Evolutionary conservation across 2,113 vertebrate genomes (phyloP).

Genomic region (Rafetus swinhoei): DNA sequence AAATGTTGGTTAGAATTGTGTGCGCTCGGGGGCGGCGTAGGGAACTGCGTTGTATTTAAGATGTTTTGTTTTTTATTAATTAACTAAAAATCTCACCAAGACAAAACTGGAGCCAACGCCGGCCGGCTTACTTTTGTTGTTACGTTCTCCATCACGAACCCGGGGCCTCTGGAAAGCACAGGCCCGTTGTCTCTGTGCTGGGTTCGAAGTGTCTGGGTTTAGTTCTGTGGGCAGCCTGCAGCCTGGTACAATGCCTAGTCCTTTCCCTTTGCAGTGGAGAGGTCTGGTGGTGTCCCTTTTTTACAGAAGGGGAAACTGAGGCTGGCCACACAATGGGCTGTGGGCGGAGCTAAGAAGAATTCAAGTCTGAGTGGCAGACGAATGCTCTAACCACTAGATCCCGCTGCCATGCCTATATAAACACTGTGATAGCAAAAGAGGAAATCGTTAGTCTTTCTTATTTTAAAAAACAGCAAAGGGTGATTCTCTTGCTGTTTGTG

Average conservation of each 20-base stretch:
- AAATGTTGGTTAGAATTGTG: background rate
- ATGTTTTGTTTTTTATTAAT: background rate
- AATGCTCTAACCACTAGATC: background rate
- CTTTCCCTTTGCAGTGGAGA: background rate
- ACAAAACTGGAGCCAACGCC: background rate
- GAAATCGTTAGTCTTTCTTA: background rate
- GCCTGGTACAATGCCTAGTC: background rate
- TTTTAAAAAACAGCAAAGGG: background rate
- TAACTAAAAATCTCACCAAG: background rate
- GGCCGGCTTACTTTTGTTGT: background rate
- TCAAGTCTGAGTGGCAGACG: background rate
- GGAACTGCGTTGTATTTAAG: background rate
- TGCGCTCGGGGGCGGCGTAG: background rate
- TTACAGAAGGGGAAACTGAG: background rate
- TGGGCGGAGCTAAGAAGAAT: background rate
- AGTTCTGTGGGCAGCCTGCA: background rate
- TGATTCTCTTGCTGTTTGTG: background rate
- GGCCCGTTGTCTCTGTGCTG: background rate
- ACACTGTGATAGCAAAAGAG: background rate
- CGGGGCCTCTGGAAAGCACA: background rate
- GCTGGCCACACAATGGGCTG: background rate
- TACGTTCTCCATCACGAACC: fast-evolving
- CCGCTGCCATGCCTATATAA: background rate
- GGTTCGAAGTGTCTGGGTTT: background rate
- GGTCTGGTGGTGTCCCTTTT: background rate